Evolutionary conservation across 2,888 invertebrate species (phyloP).

Genomic region (Chrysomela aeneicollis): DNA sequence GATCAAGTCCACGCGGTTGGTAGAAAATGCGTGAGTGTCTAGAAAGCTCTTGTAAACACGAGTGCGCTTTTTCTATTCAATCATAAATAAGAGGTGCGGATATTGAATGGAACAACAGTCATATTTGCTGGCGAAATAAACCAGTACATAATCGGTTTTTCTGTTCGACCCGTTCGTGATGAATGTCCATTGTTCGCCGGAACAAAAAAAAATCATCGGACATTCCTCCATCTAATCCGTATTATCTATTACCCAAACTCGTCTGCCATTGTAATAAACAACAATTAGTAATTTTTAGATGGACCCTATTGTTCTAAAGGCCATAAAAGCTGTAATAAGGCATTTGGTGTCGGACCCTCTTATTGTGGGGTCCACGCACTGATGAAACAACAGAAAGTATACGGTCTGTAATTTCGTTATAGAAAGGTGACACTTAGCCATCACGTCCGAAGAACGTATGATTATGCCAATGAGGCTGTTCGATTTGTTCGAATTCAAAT

Average conservation of each 20-base stretch:
- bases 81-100: no score
- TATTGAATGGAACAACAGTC: no score
- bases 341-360: slow-evolving; percentile 10
- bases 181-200: background rate
- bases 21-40: no score
- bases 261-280: slow-evolving; percentile 8
- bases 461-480: slow-evolving; percentile 13
- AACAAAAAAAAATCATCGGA: background rate
- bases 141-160: background rate
- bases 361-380: slow-evolving; percentile 11
- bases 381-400: slow-evolving; percentile 16
- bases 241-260: slow-evolving; percentile 19
- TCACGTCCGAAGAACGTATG: slow-evolving; percentile 1
- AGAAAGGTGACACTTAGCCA: slow-evolving; percentile 14
- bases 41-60: no score
- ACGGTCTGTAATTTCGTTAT: slow-evolving; percentile 19
- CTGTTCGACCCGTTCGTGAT: no score
- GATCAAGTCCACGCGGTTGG: no score
- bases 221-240: slow-evolving; percentile 7
- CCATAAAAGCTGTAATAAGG: slow-evolving; percentile 13
- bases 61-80: no score
- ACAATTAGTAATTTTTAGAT: slow-evolving; percentile 14
- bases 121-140: background rate
- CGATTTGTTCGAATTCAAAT: slow-evolving; percentile 12
- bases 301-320: slow-evolving; percentile 2